phyloP scores from a whole-genome alignment of 2,888 invertebrate genomes.

The Xanthia icteritia region DNA sequence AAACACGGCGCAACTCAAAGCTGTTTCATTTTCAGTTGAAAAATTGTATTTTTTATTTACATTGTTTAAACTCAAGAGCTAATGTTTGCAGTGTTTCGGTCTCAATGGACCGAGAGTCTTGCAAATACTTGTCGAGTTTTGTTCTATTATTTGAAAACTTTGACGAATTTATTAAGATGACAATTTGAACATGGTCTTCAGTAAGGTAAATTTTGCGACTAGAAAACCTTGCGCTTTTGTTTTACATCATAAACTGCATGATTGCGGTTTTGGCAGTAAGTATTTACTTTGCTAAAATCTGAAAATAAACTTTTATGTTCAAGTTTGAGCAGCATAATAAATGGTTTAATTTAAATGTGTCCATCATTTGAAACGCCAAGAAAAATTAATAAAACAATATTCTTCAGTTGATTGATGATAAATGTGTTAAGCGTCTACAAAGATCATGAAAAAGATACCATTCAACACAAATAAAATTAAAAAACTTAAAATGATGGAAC shows the following conservation, averaged over 20 bases:
- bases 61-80: constrained; percentile 29
- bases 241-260: background rate
- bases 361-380: background rate
- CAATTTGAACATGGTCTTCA: background rate
- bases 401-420: background rate
- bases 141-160: no score
- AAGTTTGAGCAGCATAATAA: background rate
- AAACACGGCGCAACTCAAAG: constrained; percentile 71
- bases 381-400: background rate
- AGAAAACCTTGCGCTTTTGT: no score
- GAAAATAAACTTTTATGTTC: background rate
- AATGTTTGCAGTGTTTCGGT: constrained; percentile 8
- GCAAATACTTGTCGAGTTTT: background rate
- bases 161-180: background rate
- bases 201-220: background rate
- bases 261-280: no score
- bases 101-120: background rate
- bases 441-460: constrained; percentile 21
- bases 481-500: constrained; percentile 46
- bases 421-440: background rate
- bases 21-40: constrained; percentile 73
- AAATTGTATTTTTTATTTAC: constrained; percentile 70
- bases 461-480: constrained; percentile 35
- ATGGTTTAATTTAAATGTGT: background rate
- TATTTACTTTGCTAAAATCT: background rate